Conservation (phyloP, 2,113 vertebrate genomes). For the Rafetus swinhoei region DNA sequence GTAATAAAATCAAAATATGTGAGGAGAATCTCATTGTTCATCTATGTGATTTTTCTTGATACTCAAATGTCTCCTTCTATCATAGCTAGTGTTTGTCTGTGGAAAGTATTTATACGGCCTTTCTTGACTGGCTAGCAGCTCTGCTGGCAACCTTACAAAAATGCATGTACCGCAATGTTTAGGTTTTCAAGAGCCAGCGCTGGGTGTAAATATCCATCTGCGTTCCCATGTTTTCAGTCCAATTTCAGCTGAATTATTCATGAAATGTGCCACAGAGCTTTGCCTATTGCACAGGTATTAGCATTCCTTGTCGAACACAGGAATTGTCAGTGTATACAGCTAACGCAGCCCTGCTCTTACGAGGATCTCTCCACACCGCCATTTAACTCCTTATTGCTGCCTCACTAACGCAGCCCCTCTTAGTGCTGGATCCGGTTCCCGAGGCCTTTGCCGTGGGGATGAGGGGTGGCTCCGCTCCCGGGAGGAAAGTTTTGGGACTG, state of each 20-base stretch:
- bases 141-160: neutral
- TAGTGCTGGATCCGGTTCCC: neutral
- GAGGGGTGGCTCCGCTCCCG: neutral
- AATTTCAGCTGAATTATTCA: neutral
- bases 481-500: neutral
- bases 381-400: slow-evolving; percentile 20
- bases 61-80: neutral
- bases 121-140: neutral
- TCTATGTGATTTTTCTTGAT: neutral
- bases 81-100: neutral
- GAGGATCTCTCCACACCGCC: neutral
- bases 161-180: neutral
- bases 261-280: neutral
- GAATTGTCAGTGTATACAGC: neutral
- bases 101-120: neutral
- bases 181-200: neutral
- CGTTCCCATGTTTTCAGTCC: neutral
- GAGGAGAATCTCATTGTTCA: neutral
- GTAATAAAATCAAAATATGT: neutral
- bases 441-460: neutral
- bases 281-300: neutral
- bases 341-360: neutral
- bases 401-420: neutral
- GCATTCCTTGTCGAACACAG: neutral
- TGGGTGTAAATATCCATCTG: neutral